Base-by-base conservation (phyloP, 2,888 invertebrate genomes). In the Tetheella fluctuosa region DNA sequence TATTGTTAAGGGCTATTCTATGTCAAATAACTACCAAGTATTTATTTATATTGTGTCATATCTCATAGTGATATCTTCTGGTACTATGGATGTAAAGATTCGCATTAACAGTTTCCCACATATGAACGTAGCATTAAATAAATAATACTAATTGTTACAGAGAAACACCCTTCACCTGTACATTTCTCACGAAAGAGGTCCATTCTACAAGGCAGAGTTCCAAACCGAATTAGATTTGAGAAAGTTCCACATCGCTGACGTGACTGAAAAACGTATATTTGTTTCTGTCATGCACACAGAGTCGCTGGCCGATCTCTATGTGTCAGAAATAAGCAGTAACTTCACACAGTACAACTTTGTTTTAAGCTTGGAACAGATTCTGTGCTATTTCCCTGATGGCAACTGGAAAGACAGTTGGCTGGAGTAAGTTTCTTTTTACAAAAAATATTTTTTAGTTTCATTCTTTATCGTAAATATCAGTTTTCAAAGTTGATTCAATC, bases 381-480 rank as follows among this genome's bases (percentile, higher is more conserved):
- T 98, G 71, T 97, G 96, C 73, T 97, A 96, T 84, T 97, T 97
- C 83, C 97, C 97, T 0, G 96, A 96, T 77, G 94, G 94, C 12
- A 96, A 96, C 52, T 97, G 96, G 96, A 95, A 95, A 75, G 95
- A 96, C 70, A 96, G 96, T 63, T 97, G 97, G 97, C 86, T 98
- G 4, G 96, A 95, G 97, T 97, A 92, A 95, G 95, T 88, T 63
- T 37, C 59, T 61, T 52, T 54, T 39, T 8, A 30, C 30, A 8
- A 8, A 30, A 30, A 30, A 1, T 30, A 8, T 6, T 6, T 30
- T 8, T 1, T 8, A 30, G 7, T 8, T 30, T 30, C 30, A 6
- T 25, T 25, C 3, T 6, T 25, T 6, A 25, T 25, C 25, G 25
- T n/a, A n/a, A n/a, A n/a, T n/a, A n/a, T n/a, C n/a, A n/a, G n/a